phyloP scores from a whole-genome alignment of 64 coral and sea anemone species.

The Dendrophyllia cribrosa region DNA sequence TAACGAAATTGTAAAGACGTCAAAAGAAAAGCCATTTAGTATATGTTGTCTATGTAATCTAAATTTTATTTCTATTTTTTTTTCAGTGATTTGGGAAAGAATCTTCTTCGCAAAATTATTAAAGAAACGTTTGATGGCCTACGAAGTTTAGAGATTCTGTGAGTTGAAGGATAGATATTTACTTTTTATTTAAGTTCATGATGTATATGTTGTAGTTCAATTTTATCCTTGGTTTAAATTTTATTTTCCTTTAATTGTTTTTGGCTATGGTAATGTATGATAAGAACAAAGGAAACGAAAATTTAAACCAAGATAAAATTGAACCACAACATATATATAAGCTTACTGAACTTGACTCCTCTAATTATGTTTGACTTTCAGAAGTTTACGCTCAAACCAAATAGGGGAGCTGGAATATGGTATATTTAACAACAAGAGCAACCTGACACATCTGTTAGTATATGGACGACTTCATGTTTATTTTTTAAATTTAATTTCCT shows the following conservation, averaged over 20 bases:
- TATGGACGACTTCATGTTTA: neutral
- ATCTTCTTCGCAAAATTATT: neutral
- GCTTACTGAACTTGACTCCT: neutral
- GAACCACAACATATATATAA: too few relatives aligned
- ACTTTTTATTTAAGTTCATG: too few relatives aligned
- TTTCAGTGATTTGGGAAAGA: slow-evolving; percentile 4
- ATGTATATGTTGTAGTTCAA: too few relatives aligned
- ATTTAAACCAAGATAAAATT: too few relatives aligned
- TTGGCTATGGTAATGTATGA: too few relatives aligned
- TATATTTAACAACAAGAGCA: slow-evolving; percentile 5
- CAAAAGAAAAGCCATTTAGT: too few relatives aligned
- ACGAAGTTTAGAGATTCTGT: slow-evolving; percentile 7
- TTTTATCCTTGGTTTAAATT: too few relatives aligned
- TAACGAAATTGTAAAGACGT: too few relatives aligned
- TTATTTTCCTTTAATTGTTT: too few relatives aligned
- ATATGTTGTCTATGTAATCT: too few relatives aligned
- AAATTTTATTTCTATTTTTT: neutral
- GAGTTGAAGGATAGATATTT: neutral
- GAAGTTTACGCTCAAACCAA: slow-evolving; percentile 12
- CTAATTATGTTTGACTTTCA: neutral
- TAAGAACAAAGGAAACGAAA: too few relatives aligned
- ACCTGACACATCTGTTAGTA: slow-evolving; percentile 15
- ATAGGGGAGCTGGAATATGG: neutral
- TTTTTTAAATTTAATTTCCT: too few relatives aligned
- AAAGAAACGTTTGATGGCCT: neutral